Conservation (phyloP, 2,797 vertebrate genomes). For the Brachyrhaphis roseni region DNA sequence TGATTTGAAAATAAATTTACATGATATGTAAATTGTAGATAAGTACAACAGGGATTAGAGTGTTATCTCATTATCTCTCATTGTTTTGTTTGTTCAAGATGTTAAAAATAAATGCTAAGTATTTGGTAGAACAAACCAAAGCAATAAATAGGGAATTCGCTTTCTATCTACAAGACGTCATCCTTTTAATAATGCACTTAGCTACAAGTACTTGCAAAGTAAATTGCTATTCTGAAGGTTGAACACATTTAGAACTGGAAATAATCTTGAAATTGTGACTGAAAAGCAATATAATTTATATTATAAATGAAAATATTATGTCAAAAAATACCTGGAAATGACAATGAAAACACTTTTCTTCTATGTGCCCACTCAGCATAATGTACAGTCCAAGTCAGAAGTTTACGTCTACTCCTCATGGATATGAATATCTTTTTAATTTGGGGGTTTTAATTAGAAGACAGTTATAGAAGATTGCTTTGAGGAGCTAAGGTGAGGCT, state of each 20-base stretch:
- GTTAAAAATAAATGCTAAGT: constrained; percentile 15
- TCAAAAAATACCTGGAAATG: constrained; percentile 16
- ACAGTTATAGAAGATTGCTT: neutral
- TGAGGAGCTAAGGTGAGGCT: neutral
- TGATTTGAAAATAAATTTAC: neutral
- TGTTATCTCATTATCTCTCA: neutral
- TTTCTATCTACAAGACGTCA: constrained; percentile 4
- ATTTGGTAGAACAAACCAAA: constrained; percentile 19
- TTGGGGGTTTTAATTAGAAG: neutral
- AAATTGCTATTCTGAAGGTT: neutral
- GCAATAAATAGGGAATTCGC: constrained; percentile 20
- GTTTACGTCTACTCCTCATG: neutral
- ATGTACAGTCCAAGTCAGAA: neutral
- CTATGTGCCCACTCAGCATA: constrained; percentile 37
- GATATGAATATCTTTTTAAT: neutral
- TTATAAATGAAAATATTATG: constrained; percentile 34
- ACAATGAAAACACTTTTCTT: constrained; percentile 8
- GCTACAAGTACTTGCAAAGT: neutral
- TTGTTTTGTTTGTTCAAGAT: constrained; percentile 6
- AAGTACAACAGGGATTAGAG: neutral
- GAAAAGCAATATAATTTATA: constrained; percentile 20
- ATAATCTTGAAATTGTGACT: constrained; percentile 14
- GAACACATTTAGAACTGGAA: constrained; percentile 16
- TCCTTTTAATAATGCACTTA: neutral
- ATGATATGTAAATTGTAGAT: neutral